A percentile compares a stretch with the other conserved stretches of the same genome.
Evolutionary conservation across 1,140 invertebrate genomes (phyloP).

Genomic region (Musca domestica): DNA sequence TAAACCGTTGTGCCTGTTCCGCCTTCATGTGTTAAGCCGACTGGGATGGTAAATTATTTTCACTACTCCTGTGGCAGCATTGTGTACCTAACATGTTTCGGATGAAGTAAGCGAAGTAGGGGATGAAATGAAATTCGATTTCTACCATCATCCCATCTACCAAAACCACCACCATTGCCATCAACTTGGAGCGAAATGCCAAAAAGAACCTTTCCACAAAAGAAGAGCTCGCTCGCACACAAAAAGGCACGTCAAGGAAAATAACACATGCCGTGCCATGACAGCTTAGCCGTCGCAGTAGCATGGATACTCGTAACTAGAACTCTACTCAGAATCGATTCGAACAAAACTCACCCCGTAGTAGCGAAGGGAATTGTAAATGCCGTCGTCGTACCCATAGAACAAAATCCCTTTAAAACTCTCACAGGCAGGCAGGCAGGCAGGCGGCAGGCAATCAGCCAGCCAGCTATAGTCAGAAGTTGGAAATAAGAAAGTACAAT

Average conservation of each 20-base stretch:
- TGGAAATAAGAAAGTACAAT: neutral
- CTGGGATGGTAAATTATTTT: too few species aligned
- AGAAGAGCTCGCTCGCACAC: neutral
- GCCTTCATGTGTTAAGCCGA: too few species aligned
- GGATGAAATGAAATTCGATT: conserved; percentile 16
- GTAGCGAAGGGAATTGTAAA: neutral
- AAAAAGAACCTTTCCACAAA: conserved; percentile 1
- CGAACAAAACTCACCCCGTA: conserved; percentile 1
- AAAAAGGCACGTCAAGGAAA: conserved; percentile 21
- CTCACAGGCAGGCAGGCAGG: neutral
- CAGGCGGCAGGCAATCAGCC: too few species aligned
- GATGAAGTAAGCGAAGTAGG: neutral
- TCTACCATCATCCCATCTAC: conserved; percentile 3
- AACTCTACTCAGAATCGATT: conserved; percentile 10
- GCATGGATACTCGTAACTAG: neutral
- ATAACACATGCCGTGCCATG: conserved; percentile 18
- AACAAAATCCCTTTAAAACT: conserved; percentile 8
- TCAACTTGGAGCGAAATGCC: neutral
- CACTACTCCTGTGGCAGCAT: too few species aligned
- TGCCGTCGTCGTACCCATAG: neutral
- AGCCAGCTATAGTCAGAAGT: neutral
- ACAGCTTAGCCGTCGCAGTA: neutral
- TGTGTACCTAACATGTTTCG: too few species aligned
- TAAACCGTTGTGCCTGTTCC: too few species aligned
- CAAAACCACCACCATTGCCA: neutral